Conservation (phyloP, 2,113 vertebrate genomes). For the Chaenogobius annularis region DNA sequence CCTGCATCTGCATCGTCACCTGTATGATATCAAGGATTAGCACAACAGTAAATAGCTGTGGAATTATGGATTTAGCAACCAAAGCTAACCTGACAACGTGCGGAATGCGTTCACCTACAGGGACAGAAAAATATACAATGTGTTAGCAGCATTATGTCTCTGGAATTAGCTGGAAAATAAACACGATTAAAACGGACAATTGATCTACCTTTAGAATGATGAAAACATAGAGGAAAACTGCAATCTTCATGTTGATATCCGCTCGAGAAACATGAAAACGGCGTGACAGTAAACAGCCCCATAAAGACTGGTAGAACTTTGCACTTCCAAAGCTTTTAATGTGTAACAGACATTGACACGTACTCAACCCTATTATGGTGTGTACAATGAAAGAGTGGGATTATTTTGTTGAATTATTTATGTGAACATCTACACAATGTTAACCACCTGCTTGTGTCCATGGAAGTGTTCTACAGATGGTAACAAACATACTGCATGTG, state of each 20-base stretch:
- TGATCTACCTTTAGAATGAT: conserved; percentile 53
- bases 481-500: no score
- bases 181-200: neutral
- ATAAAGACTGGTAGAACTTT: conserved; percentile 61
- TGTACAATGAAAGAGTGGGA: neutral
- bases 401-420: no score
- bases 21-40: conserved; percentile 19
- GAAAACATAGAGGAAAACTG: conserved; percentile 39
- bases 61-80: neutral
- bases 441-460: no score
- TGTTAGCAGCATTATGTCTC: neutral
- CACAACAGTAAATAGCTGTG: neutral
- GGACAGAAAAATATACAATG: conserved; percentile 4
- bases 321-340: conserved; percentile 43
- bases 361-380: neutral
- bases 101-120: conserved; percentile 61
- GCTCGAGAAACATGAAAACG: conserved; percentile 2
- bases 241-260: conserved; percentile 27
- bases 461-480: no score
- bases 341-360: conserved; percentile 32
- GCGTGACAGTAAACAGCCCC: conserved; percentile 3
- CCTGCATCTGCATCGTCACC: conserved; percentile 67
- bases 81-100: conserved; percentile 42
- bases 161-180: neutral
- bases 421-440: no score